Evolutionary conservation across 2,888 invertebrate species (phyloP).

Genomic region (Cremastinae sp.): DNA sequence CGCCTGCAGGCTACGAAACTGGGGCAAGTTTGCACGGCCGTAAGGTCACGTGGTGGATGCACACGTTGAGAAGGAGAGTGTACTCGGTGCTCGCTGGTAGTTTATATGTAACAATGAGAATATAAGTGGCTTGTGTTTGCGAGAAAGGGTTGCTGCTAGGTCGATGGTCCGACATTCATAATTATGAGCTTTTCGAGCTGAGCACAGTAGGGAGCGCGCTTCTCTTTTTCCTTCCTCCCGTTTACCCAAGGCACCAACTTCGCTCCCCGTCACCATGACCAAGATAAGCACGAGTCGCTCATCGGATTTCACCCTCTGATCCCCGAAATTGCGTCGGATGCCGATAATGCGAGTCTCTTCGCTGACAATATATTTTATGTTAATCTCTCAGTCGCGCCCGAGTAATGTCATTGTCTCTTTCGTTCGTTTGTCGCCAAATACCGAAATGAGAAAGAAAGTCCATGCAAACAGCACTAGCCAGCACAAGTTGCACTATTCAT

Average conservation of each 20-base stretch:
- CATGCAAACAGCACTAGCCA: slow-evolving; percentile 61
- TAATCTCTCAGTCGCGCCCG: slow-evolving; percentile 9
- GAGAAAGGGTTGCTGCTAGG: slow-evolving; percentile 60
- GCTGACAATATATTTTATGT: slow-evolving; percentile 41
- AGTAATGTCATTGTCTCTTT: slow-evolving; percentile 9
- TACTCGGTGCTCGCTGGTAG: slow-evolving; percentile 12
- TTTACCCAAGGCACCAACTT: slow-evolving; percentile 40
- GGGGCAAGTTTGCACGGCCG: slow-evolving; percentile 69
- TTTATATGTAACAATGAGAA: slow-evolving; percentile 6
- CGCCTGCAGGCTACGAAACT: slow-evolving; percentile 63
- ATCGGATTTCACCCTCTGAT: slow-evolving; percentile 32
- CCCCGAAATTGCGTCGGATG: slow-evolving; percentile 16
- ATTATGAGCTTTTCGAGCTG: slow-evolving; percentile 61
- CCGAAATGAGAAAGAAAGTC: slow-evolving; percentile 23
- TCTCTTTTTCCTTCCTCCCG: slow-evolving; percentile 38
- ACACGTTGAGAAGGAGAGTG: slow-evolving; percentile 44
- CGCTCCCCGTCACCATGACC: slow-evolving; percentile 45
- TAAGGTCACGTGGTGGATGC: slow-evolving; percentile 53
- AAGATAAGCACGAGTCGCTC: slow-evolving; percentile 30
- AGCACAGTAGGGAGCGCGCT: slow-evolving; percentile 61
- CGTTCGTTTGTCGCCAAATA: neutral
- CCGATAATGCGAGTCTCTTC: slow-evolving; percentile 14
- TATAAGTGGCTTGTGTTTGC: slow-evolving; percentile 41
- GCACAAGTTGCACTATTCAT: too few relatives aligned
- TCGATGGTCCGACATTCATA: slow-evolving; percentile 70